These are phyloP conservation scores for Eudasyphora cyanicolor DNA, from an alignment of 2,888 invertebrate species.

Conservation along the genomic window DNA sequence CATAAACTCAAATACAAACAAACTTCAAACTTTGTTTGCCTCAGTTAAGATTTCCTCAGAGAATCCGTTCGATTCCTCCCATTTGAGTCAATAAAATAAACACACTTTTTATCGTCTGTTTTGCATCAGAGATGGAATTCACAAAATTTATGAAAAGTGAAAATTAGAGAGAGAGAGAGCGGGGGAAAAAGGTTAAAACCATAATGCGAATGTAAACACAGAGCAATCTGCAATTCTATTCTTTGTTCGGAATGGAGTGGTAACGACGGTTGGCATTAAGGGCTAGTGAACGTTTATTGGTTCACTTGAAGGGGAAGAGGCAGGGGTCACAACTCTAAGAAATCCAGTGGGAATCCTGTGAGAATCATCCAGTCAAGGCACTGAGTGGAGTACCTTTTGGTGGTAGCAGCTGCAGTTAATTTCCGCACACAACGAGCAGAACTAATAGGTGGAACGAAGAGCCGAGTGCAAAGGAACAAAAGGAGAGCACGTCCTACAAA, in stretches of 20 bases:
- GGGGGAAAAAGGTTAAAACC: conserved; percentile 16
- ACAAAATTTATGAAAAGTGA: conserved; percentile 36
- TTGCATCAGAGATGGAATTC: conserved; percentile 56
- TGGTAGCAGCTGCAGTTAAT: conserved; percentile 59
- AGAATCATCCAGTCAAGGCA: conserved; percentile 30
- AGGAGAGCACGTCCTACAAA: conserved; percentile 28
- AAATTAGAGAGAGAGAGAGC: not conserved
- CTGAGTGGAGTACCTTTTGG: no score
- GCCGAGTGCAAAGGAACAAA: not conserved
- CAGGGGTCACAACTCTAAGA: no score
- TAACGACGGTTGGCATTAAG: not conserved
- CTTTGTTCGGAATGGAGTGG: not conserved
- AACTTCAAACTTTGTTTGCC: no score
- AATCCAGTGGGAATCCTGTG: conserved; percentile 26
- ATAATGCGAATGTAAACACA: conserved; percentile 42
- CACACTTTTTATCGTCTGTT: conserved; percentile 38
- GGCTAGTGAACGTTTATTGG: not conserved
- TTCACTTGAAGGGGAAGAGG: conserved; percentile 29
- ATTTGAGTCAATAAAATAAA: conserved; percentile 57
- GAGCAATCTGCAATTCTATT: conserved; percentile 55
- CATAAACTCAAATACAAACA: conserved; percentile 33
- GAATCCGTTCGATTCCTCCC: conserved; percentile 30
- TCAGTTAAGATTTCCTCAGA: conserved; percentile 36
- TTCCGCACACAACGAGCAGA: conserved; percentile 14
- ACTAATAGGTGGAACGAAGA: not conserved